A percentile compares a stretch with the other conserved stretches of the same genome.
Evolutionary conservation across 2,113 vertebrate genomes (phyloP).

Genomic region (Ptilorrhoa leucosticta): DNA sequence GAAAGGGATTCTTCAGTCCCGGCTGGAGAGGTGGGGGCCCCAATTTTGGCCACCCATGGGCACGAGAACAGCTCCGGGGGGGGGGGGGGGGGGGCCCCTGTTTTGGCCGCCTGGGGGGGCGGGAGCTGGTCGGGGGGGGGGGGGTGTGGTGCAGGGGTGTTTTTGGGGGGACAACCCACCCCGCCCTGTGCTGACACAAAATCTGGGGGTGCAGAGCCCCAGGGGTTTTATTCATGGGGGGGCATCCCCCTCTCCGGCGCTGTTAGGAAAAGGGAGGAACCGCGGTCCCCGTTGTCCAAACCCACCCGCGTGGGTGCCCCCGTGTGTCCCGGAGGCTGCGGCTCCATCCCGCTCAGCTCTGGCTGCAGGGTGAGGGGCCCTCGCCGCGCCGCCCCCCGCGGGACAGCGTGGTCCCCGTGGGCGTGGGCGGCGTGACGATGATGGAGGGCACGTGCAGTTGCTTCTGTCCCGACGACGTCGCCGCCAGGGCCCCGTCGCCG

Average conservation of each 20-base stretch:
- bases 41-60: rapidly evolving
- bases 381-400: background rate
- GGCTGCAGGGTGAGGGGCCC: background rate
- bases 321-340: rapidly evolving
- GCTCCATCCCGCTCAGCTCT: background rate
- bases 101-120: too few species aligned
- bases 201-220: background rate
- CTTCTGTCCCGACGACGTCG: background rate
- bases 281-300: background rate
- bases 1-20: background rate
- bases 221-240: background rate
- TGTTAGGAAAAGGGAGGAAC: background rate
- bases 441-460: constrained; percentile 74
- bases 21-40: rapidly evolving
- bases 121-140: too few species aligned
- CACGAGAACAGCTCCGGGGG: rapidly evolving
- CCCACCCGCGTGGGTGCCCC: background rate
- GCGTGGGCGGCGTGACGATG: constrained; percentile 75
- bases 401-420: constrained; percentile 54
- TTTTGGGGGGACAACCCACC: background rate
- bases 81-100: too few species aligned
- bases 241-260: background rate
- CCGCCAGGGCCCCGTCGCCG: background rate
- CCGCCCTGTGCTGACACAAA: background rate
- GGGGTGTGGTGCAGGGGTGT: rapidly evolving